Evolutionary conservation across 2,797 vertebrate species (phyloP).

Genomic region (Discoglossus pictus): DNA sequence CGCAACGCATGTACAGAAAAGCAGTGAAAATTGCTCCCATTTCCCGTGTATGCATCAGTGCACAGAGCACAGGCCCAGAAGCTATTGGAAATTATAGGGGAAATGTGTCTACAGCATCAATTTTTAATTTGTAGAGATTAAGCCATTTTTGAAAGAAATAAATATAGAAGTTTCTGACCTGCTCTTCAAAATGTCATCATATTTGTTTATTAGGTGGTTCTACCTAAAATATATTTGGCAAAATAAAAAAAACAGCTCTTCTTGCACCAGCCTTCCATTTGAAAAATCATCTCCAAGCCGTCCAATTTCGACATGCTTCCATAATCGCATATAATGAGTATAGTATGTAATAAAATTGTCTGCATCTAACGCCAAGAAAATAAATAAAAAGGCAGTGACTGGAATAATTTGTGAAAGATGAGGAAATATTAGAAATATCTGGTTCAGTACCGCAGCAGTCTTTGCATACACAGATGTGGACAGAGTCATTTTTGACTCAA

Average conservation of each 20-base stretch:
- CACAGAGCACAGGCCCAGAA: slow-evolving; percentile 39
- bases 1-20: slow-evolving; percentile 40
- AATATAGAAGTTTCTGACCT: slow-evolving; percentile 55
- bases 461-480: slow-evolving; percentile 1
- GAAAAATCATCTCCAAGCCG: slow-evolving; percentile 19
- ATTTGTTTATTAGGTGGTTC: slow-evolving; percentile 16
- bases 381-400: slow-evolving; percentile 32
- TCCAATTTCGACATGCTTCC: slow-evolving; percentile 38
- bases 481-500: not conserved
- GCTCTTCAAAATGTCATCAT: slow-evolving; percentile 19
- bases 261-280: slow-evolving; percentile 46
- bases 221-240: slow-evolving; percentile 15
- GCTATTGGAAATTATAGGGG: slow-evolving; percentile 50
- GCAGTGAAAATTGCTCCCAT: slow-evolving; percentile 52
- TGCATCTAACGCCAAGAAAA: slow-evolving; percentile 17
- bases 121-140: slow-evolving; percentile 74
- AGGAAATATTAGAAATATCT: slow-evolving; percentile 34
- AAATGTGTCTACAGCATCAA: slow-evolving; percentile 60
- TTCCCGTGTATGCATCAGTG: slow-evolving; percentile 47
- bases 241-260: slow-evolving; percentile 42
- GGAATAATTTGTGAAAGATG: slow-evolving; percentile 36
- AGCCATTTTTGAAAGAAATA: slow-evolving; percentile 66
- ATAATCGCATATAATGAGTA: slow-evolving; percentile 42
- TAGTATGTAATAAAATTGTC: slow-evolving; percentile 32
- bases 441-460: not conserved